Evolutionary conservation across 64 coral and sea anemone species (phyloP).

Genomic region (Dendronephthya gigantea): DNA sequence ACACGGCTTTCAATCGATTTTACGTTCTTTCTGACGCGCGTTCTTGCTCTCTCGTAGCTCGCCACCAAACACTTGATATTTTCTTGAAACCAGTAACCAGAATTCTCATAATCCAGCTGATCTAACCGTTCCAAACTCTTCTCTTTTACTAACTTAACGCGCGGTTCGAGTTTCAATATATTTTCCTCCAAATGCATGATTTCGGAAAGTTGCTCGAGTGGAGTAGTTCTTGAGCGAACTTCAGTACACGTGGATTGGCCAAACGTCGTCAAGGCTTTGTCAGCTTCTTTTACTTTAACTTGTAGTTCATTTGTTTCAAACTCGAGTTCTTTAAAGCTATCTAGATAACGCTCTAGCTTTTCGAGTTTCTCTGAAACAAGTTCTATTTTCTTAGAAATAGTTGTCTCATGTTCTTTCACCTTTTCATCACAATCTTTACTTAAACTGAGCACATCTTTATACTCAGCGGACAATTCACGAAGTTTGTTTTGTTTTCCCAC

Average conservation of each 20-base stretch:
- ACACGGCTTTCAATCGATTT: neutral
- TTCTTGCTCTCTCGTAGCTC: neutral
- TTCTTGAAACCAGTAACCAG: conserved; percentile 12
- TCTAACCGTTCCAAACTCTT: neutral
- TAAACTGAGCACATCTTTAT: neutral
- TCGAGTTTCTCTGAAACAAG: neutral
- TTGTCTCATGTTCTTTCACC: neutral
- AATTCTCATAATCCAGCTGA: neutral
- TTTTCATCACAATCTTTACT: neutral
- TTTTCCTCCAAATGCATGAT: neutral
- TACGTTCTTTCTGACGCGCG: neutral
- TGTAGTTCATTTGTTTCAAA: neutral
- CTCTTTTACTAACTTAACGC: neutral
- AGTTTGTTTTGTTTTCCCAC: neutral
- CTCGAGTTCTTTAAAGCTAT: neutral
- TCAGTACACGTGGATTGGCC: neutral
- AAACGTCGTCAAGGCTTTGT: neutral
- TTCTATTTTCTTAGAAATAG: neutral
- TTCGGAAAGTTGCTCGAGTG: neutral
- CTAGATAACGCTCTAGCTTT: neutral
- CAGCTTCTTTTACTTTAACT: neutral
- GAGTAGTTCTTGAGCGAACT: neutral
- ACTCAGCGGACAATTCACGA: neutral
- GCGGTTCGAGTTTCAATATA: neutral
- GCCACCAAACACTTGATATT: neutral